A percentile compares a stretch with the other conserved stretches of the same genome.
Evolutionary conservation across 2,888 invertebrate species (phyloP).

Genomic region (Sabatieria punctata): DNA sequence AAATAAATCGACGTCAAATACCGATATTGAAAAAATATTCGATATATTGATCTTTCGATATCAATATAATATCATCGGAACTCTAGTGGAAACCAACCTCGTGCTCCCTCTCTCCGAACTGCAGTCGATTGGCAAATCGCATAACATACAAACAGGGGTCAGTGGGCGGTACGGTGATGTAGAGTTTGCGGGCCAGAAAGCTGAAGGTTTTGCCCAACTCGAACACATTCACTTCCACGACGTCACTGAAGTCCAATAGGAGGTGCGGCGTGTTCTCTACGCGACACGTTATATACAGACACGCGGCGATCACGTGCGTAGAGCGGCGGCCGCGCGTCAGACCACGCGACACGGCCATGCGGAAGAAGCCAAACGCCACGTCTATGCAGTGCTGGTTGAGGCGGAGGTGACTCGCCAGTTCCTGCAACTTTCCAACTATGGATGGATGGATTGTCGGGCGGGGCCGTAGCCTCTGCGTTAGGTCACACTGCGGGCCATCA

Average conservation of each 20-base stretch:
- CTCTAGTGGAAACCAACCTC: conserved; percentile 37
- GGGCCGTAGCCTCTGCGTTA: too few species aligned
- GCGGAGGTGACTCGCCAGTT: conserved; percentile 57
- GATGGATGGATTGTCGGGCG: too few species aligned
- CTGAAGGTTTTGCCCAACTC: conserved; percentile 82
- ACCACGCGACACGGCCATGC: conserved; percentile 63
- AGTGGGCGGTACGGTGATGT: conserved; percentile 46
- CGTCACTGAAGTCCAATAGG: conserved; percentile 89
- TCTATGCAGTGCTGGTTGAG: conserved; percentile 79
- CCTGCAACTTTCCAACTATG: too few species aligned
- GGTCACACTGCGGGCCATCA: too few species aligned
- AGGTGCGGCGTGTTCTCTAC: conserved; percentile 86
- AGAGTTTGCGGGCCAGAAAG: conserved; percentile 66
- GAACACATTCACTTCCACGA: conserved; percentile 80
- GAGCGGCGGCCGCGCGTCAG: conserved; percentile 72
- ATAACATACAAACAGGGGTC: conserved; percentile 91
- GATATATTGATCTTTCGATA: too few species aligned
- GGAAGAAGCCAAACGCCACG: conserved; percentile 80
- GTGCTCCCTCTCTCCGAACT: conserved; percentile 68
- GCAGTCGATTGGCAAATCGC: conserved; percentile 77
- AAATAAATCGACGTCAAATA: too few species aligned
- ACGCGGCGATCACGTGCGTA: conserved; percentile 80
- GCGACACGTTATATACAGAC: conserved; percentile 89
- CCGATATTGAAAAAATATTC: too few species aligned
- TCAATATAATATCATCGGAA: too few species aligned